Conservation (phyloP, 2,113 vertebrate genomes). For the Mandrillus leucophaeus region DNA sequence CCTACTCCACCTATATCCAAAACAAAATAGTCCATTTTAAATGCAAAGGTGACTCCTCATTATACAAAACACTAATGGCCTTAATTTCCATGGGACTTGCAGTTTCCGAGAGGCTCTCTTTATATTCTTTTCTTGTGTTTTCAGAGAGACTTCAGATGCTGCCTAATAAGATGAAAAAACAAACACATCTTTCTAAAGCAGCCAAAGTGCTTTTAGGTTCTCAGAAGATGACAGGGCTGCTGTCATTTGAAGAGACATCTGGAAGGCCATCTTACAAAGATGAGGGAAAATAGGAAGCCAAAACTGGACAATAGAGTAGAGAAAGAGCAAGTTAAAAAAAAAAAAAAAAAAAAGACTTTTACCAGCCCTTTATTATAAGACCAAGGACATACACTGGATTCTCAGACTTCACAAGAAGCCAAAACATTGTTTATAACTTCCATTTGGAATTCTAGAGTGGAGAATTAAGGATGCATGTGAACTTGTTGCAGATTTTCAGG, state of each 20-base stretch:
- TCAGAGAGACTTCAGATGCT: conserved; percentile 34
- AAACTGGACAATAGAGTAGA: background rate
- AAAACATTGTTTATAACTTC: background rate
- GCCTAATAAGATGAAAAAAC: conserved; percentile 30
- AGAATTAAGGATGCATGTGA: background rate
- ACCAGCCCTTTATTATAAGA: background rate
- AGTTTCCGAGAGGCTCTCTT: background rate
- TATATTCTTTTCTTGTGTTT: conserved; percentile 1
- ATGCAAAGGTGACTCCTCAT: conserved; percentile 11
- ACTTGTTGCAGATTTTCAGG: background rate
- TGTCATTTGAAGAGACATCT: conserved; percentile 43
- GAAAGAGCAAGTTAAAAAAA: background rate
- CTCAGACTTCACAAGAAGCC: background rate
- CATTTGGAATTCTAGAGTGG: no score
- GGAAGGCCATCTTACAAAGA: conserved; percentile 26
- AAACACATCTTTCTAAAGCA: conserved; percentile 46
- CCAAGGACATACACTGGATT: background rate
- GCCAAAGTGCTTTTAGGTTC: background rate
- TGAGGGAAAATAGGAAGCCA: background rate
- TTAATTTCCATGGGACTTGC: conserved; percentile 9
- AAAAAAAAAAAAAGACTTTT: background rate
- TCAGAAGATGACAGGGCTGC: conserved; percentile 40
- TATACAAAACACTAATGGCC: background rate
- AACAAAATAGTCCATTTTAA: conserved; percentile 48
- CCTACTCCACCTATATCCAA: background rate